Conservation (phyloP, 2,797 vertebrate species). For the Peromyscus nudipes region DNA sequence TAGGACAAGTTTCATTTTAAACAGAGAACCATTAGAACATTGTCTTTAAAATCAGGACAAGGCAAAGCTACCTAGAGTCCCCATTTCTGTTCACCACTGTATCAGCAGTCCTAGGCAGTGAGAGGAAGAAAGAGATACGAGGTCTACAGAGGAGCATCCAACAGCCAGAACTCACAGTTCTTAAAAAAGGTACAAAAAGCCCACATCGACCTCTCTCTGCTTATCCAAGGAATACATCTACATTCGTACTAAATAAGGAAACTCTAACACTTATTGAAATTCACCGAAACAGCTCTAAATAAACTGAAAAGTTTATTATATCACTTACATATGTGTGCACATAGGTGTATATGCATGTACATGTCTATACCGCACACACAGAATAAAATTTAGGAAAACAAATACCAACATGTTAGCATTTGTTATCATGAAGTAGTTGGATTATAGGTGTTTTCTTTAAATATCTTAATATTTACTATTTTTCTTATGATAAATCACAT, state of each 20-base stretch:
- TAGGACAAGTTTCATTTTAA: background rate
- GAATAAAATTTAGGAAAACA: conserved; percentile 21
- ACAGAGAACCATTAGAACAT: background rate
- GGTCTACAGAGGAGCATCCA: background rate
- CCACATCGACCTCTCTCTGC: background rate
- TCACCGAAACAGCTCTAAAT: conserved; percentile 42
- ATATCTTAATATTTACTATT: background rate
- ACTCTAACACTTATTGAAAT: conserved; percentile 2
- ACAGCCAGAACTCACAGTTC: background rate
- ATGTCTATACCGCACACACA: background rate
- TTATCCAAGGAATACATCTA: background rate
- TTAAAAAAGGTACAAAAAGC: conserved; percentile 1
- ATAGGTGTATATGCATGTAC: no score
- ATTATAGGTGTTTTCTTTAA: background rate
- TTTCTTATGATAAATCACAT: background rate
- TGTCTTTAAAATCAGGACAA: conserved; percentile 58
- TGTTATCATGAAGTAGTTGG: background rate
- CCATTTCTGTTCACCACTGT: background rate
- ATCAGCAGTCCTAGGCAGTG: background rate
- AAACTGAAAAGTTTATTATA: background rate
- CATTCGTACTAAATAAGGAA: background rate
- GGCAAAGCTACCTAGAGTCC: background rate
- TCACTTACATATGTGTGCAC: background rate
- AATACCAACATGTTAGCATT: background rate
- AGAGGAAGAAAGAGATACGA: background rate